Base-by-base conservation (phyloP, 2,888 invertebrate species). In the Philopedon plagiatum region DNA sequence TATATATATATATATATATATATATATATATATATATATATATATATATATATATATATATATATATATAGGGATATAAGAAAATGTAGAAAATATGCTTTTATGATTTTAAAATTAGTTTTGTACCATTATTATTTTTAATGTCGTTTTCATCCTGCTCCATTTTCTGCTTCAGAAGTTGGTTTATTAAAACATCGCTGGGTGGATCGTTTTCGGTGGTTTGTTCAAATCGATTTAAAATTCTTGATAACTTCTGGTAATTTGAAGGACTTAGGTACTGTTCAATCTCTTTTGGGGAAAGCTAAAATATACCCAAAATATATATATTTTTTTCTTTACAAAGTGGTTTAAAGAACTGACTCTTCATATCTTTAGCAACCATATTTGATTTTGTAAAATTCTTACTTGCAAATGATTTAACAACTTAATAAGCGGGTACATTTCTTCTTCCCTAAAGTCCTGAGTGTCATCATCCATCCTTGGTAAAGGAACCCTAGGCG, bases 221-320 rank as follows among this genome's bases (percentile, higher is more conserved):
- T 32, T 57, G 41, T 21, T 80, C 78, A 54, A 80, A 81, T 13
- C 79, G 75, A 13, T 77, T 75, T 29, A 83, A 49, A 21, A 83
- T 64, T 11, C 68, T 71, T 5, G 78, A 69, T 15, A 81, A 72
- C 37, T 78, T 78, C 8, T 77, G 71, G 49, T 79, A 79, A 54
- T 79, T 81, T 39, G 79, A 77, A 1, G 82, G 83, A 15, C 79
- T 78, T 5, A 84, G 67, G 19, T 83, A 78, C 54, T 80, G 77
- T 44, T 79, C 73, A 1, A 84, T 76, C 46, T 84, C 82, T 23
- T 78, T 78, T 0, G 82, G 80, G 5, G 79, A 79, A 13, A 83
- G 63, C 11, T 74, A 32, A 46, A 69, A 56, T 19, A 37, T 19
- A 56, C n/a, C n/a, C n/a, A 61, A 23, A 23, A 23, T 58, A 19